Conservation (phyloP, 2,113 vertebrate genomes). For the Corythaixoides concolor region DNA sequence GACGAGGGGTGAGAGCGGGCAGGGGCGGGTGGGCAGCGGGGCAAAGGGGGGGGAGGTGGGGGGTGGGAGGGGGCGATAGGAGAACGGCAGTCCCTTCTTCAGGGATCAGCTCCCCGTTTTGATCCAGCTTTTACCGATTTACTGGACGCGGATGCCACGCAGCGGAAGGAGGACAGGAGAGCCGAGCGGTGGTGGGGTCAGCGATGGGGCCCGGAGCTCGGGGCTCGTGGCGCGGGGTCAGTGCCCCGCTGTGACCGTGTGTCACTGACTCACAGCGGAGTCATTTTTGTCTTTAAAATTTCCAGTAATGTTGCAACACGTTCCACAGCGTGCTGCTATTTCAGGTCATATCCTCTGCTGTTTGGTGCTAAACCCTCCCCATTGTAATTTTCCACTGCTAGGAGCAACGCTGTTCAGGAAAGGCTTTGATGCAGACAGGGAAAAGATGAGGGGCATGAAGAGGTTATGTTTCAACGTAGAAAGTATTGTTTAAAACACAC, state of each 20-base stretch:
- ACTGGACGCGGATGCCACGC: accelerated
- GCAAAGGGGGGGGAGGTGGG: accelerated
- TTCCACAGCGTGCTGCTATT: accelerated
- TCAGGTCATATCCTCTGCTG: background rate
- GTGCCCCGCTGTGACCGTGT: accelerated
- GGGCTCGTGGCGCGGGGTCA: background rate
- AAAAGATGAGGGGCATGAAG: background rate
- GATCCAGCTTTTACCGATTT: background rate
- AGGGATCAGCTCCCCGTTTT: too few species aligned
- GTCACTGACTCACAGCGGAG: background rate
- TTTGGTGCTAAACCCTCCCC: background rate
- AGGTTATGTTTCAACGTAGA: accelerated
- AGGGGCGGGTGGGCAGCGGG: background rate
- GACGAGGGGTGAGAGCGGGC: background rate
- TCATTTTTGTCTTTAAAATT: background rate
- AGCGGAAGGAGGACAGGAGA: background rate
- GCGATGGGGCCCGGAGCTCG: background rate
- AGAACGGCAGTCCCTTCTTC: background rate
- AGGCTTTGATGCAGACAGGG: background rate
- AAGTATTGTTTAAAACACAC: background rate
- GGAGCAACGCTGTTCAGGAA: background rate
- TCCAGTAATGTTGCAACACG: background rate
- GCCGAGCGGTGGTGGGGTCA: background rate
- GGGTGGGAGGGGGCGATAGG: background rate
- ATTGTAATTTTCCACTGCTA: background rate